phyloP scores from a whole-genome alignment of 1,140 invertebrate genomes.

The Subanguina moxae region DNA sequence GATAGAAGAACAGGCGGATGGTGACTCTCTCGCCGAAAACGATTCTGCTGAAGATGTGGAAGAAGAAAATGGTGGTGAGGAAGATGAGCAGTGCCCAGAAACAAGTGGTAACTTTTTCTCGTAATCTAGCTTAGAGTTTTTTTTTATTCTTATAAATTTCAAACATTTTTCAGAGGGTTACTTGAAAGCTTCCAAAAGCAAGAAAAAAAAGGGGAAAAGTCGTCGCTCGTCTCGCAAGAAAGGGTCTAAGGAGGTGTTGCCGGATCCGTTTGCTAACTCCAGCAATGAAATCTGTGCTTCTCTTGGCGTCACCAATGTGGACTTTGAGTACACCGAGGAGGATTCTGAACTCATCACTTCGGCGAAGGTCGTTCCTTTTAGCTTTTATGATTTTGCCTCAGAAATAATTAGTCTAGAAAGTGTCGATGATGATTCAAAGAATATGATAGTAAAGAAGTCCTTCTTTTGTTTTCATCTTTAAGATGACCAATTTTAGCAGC shows the following conservation, averaged over 20 bases:
- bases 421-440: constrained; percentile 1
- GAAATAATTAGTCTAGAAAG: not conserved
- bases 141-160: constrained; percentile 13
- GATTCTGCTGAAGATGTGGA: constrained; percentile 16
- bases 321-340: constrained; percentile 42
- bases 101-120: constrained; percentile 2
- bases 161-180: constrained; percentile 10
- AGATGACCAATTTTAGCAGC: not conserved
- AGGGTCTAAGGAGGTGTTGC: constrained; percentile 14
- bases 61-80: constrained; percentile 13
- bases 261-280: constrained; percentile 21
- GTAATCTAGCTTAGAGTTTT: not conserved
- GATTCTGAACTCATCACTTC: constrained; percentile 42
- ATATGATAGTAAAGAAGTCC: not conserved
- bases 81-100: constrained; percentile 11
- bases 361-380: constrained; percentile 26
- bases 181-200: constrained; percentile 17
- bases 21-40: constrained; percentile 16
- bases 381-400: not conserved
- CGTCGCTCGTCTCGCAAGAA: constrained; percentile 7
- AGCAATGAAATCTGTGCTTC: constrained; percentile 29
- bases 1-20: not conserved
- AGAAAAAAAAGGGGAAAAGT: constrained; percentile 25
- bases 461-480: not conserved
- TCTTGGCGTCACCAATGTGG: constrained; percentile 28